A percentile compares a stretch with the other conserved stretches of the same genome.
These are phyloP conservation scores for Standfussiana lucernea DNA, from an alignment of 2,888 invertebrate genomes.

Conservation along the genomic window DNA sequence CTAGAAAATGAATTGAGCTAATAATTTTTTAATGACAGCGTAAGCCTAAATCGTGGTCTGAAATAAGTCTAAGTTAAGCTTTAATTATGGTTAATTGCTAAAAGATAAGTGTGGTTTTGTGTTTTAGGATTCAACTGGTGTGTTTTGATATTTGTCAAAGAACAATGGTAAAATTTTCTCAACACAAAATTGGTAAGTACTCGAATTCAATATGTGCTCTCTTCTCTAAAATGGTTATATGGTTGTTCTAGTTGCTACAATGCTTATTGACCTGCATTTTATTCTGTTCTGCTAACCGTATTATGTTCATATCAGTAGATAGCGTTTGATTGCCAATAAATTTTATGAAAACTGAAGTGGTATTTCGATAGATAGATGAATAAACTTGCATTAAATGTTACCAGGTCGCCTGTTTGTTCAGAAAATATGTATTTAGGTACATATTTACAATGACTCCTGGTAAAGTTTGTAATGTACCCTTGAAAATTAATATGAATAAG, in stretches of 20 bases:
- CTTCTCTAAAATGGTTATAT: no score
- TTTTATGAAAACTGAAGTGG: conserved; percentile 41
- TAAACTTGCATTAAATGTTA: conserved; percentile 20
- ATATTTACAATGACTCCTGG: conserved; percentile 14
- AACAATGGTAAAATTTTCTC: no score
- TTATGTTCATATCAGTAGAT: conserved; percentile 36
- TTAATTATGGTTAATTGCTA: no score
- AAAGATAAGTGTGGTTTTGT: no score
- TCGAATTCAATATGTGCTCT: no score
- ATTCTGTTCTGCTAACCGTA: conserved; percentile 12
- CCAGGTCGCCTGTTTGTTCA: conserved; percentile 2
- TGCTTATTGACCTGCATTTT: neutral
- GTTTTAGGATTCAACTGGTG: no score
- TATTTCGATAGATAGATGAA: conserved; percentile 13
- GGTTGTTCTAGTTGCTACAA: neutral
- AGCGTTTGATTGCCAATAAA: conserved; percentile 54
- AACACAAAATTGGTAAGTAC: no score
- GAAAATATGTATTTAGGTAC: conserved; percentile 14
- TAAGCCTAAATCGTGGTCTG: no score
- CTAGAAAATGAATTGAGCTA: no score
- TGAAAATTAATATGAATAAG: conserved; percentile 10
- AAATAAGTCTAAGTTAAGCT: no score
- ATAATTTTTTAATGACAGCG: no score
- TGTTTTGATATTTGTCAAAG: no score
- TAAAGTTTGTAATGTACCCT: neutral